These are phyloP conservation scores for Poecilia latipinna DNA, from an alignment of 2,113 vertebrate genomes.

Conservation along the genomic window DNA sequence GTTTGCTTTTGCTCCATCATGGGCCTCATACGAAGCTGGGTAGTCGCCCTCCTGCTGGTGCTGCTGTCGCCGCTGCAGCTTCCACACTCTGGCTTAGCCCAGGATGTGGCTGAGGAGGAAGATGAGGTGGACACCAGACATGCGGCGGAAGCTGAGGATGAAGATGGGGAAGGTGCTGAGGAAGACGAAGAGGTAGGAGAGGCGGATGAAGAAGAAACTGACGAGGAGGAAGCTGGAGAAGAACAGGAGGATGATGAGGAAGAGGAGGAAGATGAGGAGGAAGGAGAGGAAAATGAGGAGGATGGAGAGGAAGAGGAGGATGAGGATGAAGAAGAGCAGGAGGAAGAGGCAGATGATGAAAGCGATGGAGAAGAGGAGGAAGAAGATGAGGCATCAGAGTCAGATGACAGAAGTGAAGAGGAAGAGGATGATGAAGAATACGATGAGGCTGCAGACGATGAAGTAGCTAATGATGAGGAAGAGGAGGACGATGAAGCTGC, in stretches of 20 bases:
- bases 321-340: not conserved
- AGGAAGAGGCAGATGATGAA: not conserved
- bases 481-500: not conserved
- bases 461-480: not conserved
- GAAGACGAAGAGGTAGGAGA: conserved; percentile 31
- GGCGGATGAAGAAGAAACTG: conserved; percentile 26
- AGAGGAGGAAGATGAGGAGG: not conserved
- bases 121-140: conserved; percentile 14
- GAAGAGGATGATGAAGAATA: not conserved
- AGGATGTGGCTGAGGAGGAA: conserved; percentile 33
- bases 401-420: not conserved
- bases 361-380: not conserved
- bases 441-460: conserved; percentile 1
- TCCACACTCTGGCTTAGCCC: conserved; percentile 27
- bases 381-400: not conserved
- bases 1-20: conserved; percentile 43
- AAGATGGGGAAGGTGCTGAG: conserved; percentile 1
- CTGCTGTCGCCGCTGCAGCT: conserved; percentile 64
- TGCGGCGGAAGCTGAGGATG: conserved; percentile 6
- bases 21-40: conserved; percentile 53
- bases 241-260: conserved; percentile 2
- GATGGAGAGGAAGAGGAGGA: not conserved
- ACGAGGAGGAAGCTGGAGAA: conserved; percentile 2
- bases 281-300: not conserved
- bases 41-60: conserved; percentile 57